Percentiles rank a stretch among this genome's conserved stretches.
Conservation (phyloP, 2,888 invertebrate genomes). For the Chirona hameri region DNA sequence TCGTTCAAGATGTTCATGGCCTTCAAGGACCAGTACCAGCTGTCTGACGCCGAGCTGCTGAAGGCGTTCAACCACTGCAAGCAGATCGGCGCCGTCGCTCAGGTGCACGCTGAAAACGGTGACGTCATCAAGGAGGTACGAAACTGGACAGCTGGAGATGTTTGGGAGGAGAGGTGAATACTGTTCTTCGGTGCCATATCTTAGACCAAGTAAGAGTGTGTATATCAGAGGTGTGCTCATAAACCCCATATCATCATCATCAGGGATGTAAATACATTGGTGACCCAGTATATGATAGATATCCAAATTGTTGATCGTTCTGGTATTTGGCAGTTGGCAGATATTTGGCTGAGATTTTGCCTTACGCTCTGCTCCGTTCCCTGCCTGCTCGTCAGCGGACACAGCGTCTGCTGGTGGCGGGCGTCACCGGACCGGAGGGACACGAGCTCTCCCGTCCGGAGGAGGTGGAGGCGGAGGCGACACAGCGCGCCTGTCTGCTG, state of each 20-base stretch:
- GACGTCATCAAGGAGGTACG: conserved; percentile 75
- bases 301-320: too few species aligned
- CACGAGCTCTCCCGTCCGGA: conserved; percentile 91
- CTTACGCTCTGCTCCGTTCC: too few species aligned
- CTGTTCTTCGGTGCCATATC: too few species aligned
- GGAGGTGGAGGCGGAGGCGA: conserved; percentile 95
- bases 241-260: too few species aligned
- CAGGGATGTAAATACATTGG: too few species aligned
- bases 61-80: conserved; percentile 78
- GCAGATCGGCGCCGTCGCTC: conserved; percentile 79
- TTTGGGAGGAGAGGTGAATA: too few species aligned
- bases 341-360: too few species aligned
- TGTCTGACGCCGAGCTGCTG: conserved; percentile 82
- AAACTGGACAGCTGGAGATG: too few species aligned
- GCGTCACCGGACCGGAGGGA: conserved; percentile 91
- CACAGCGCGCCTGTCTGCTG: conserved; percentile 86
- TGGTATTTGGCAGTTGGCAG: too few species aligned
- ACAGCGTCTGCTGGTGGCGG: conserved; percentile 74
- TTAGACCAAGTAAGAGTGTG: too few species aligned
- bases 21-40: conserved; percentile 83
- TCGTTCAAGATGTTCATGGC: conserved; percentile 99
- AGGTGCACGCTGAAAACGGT: conserved; percentile 98
- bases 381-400: conserved; percentile 61
- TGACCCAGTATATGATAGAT: too few species aligned
- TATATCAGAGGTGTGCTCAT: too few species aligned